A percentile compares a stretch with the other conserved stretches of the same genome.
Evolutionary conservation across 2,797 vertebrate species (phyloP).

Genomic region (Peromyscus melanophrys): DNA sequence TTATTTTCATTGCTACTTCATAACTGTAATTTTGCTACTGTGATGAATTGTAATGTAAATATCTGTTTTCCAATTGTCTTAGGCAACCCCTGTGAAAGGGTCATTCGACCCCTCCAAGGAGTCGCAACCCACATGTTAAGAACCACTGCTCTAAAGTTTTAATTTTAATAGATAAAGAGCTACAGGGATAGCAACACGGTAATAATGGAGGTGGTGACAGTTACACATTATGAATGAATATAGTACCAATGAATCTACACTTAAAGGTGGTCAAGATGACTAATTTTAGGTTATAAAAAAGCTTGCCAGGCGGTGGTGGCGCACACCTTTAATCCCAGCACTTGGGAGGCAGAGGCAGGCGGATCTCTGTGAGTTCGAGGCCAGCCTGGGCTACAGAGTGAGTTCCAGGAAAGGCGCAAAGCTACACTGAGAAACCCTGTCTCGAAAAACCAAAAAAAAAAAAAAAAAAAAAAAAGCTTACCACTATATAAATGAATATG

Average conservation of each 20-base stretch:
- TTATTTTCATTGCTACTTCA: not conserved
- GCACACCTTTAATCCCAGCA: no score
- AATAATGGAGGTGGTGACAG: not conserved
- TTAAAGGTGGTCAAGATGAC: not conserved
- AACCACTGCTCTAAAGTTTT: not conserved
- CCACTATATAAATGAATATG: not conserved
- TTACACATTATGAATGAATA: not conserved
- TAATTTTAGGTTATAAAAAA: constrained; percentile 16
- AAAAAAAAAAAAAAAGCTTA: not conserved
- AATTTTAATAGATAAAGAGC: constrained; percentile 30
- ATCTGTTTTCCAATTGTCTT: not conserved
- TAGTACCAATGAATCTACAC: not conserved
- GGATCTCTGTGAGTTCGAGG: no score
- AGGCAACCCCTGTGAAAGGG: not conserved
- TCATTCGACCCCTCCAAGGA: not conserved
- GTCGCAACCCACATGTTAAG: not conserved
- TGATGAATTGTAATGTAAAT: not conserved
- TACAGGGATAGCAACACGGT: not conserved
- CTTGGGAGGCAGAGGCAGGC: no score
- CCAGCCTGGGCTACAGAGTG: no score
- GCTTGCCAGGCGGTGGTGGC: no score
- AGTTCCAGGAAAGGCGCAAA: no score
- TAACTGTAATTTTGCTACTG: not conserved
- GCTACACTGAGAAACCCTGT: no score
- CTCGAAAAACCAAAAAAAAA: no score